phyloP scores from a whole-genome alignment of 2,797 vertebrate species.

The Myripristis jacobus region DNA sequence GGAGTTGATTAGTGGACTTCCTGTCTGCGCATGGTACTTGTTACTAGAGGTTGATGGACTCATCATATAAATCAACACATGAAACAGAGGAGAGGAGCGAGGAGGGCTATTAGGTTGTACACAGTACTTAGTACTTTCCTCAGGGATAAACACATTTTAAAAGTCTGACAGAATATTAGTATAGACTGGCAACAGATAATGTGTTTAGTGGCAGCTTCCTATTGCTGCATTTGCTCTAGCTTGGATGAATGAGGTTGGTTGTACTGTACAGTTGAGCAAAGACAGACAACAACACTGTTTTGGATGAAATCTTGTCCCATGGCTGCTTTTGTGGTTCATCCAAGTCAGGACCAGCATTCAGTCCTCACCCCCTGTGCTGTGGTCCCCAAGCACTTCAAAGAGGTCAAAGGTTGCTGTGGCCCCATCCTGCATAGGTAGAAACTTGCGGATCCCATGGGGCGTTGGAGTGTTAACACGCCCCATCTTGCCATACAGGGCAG shows the following conservation, averaged over 20 bases:
- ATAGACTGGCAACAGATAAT: no score
- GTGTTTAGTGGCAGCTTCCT: no score
- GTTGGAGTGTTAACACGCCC: constrained; percentile 92
- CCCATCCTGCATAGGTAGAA: constrained; percentile 93
- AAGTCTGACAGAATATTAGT: no score
- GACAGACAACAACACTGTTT: neutral
- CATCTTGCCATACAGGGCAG: constrained; percentile 94
- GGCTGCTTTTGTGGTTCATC: neutral
- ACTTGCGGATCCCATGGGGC: constrained; percentile 89
- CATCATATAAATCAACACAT: constrained; percentile 16
- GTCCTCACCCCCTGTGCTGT: constrained; percentile 89
- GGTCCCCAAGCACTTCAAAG: constrained; percentile 89
- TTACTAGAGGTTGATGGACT: constrained; percentile 10
- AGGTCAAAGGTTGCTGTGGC: constrained; percentile 96
- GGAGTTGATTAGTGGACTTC: constrained; percentile 55
- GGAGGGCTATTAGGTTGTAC: no score
- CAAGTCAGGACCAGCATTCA: neutral
- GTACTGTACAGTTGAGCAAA: no score
- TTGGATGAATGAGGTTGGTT: no score
- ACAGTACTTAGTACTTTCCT: no score
- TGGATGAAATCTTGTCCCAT: neutral
- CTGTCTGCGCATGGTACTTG: constrained; percentile 7
- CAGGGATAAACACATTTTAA: no score
- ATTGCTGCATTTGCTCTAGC: no score
- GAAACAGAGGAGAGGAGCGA: constrained; percentile 1